Evolutionary conservation across 2,113 vertebrate genomes (phyloP).

Genomic region (Cygnus atratus): DNA sequence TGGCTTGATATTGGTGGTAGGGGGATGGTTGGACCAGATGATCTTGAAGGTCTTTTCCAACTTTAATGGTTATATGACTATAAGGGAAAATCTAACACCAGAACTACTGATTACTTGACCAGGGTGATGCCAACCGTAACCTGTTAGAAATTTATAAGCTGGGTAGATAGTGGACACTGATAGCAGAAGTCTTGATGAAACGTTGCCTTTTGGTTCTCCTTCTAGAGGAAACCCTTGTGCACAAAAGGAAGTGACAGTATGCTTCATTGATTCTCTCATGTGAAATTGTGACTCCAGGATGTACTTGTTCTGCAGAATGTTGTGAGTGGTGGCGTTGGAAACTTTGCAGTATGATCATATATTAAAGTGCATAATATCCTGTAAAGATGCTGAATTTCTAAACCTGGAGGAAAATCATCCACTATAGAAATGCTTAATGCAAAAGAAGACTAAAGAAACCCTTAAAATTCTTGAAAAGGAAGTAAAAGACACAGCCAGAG

Average conservation of each 20-base stretch:
- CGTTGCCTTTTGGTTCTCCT: neutral
- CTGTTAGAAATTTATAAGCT: neutral
- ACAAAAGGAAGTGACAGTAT: neutral
- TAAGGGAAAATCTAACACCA: neutral
- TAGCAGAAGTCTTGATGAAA: neutral
- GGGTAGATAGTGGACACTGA: neutral
- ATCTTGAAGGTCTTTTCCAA: too few relatives aligned
- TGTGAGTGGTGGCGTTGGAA: neutral
- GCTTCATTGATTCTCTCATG: neutral
- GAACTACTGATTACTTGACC: neutral
- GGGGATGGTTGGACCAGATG: too few relatives aligned
- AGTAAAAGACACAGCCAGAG: neutral
- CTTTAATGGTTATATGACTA: too few relatives aligned
- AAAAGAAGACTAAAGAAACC: neutral
- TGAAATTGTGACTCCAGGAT: neutral
- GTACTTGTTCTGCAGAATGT: neutral
- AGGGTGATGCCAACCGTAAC: neutral
- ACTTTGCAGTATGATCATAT: neutral
- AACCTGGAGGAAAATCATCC: neutral
- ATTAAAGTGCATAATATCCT: neutral
- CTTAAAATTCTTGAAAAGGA: neutral
- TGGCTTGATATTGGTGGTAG: too few relatives aligned
- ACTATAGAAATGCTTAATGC: neutral
- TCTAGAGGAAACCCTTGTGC: neutral
- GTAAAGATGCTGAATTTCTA: neutral